phyloP scores from a whole-genome alignment of 2,888 invertebrate genomes.

The Yponomeuta malinellus region DNA sequence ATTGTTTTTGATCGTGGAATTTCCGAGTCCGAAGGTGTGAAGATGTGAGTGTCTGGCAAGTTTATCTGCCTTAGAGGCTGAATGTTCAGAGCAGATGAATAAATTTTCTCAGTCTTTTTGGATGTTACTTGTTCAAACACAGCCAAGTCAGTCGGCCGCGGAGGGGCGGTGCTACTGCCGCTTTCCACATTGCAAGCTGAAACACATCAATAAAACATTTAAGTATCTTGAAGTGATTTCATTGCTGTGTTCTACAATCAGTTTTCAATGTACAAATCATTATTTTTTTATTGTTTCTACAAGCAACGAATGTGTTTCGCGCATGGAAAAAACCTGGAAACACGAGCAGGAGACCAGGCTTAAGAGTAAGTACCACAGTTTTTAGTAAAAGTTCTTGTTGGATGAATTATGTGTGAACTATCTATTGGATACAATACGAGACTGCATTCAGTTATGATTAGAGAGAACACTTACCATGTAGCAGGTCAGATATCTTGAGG shows the following conservation, averaged over 20 bases:
- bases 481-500: slow-evolving; percentile 70
- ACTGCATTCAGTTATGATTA: neutral
- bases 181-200: slow-evolving; percentile 60
- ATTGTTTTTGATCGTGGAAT: slow-evolving; percentile 70
- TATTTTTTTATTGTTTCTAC: too few relatives aligned
- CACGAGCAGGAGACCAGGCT: too few relatives aligned
- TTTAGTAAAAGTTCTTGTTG: too few relatives aligned
- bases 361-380: too few relatives aligned
- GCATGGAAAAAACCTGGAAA: too few relatives aligned
- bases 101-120: slow-evolving; percentile 52
- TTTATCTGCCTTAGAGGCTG: slow-evolving; percentile 66
- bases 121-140: slow-evolving; percentile 48
- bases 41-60: slow-evolving; percentile 70
- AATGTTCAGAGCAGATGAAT: slow-evolving; percentile 53
- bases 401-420: too few relatives aligned
- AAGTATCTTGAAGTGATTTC: neutral
- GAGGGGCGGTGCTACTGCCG: slow-evolving; percentile 26
- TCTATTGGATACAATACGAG: too few relatives aligned
- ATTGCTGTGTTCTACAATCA: too few relatives aligned
- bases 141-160: slow-evolving; percentile 39
- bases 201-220: slow-evolving; percentile 28
- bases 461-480: slow-evolving; percentile 60
- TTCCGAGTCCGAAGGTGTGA: slow-evolving; percentile 70
- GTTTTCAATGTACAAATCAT: too few relatives aligned
- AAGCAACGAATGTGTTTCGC: too few relatives aligned